Conservation (phyloP, 2,888 invertebrate genomes). For the Portevinia maculata region DNA sequence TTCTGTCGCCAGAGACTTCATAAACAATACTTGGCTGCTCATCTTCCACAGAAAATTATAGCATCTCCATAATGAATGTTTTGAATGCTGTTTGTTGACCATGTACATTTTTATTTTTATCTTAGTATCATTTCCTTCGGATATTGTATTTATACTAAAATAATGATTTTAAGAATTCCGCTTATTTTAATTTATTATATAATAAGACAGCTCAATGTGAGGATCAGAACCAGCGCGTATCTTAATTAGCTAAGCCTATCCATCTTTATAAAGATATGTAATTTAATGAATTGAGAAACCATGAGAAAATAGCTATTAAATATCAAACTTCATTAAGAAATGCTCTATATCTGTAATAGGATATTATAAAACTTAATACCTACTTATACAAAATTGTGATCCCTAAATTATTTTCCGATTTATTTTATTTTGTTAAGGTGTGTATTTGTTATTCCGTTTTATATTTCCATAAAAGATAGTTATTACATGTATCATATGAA, state of each 20-base stretch:
- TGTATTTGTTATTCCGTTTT: conserved; percentile 34
- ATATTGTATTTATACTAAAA: conserved; percentile 59
- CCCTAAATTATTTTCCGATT: conserved; percentile 61
- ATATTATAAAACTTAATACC: neutral
- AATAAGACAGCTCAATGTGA: neutral
- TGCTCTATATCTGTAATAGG: conserved; percentile 1
- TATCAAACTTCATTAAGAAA: neutral
- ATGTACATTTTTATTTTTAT: conserved; percentile 51
- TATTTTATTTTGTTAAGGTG: conserved; percentile 23
- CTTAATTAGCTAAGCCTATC: too few species aligned
- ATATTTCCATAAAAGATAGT: conserved; percentile 43
- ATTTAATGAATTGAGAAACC: neutral
- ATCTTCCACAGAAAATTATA: conserved; percentile 82
- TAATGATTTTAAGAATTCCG: conserved; percentile 17
- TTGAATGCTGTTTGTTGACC: conserved; percentile 32
- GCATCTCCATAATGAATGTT: conserved; percentile 46
- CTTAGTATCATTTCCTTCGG: conserved; percentile 27
- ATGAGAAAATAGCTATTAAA: conserved; percentile 2
- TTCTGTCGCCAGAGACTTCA: conserved; percentile 94
- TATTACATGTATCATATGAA: conserved; percentile 25
- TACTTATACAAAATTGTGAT: conserved; percentile 62
- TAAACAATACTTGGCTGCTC: conserved; percentile 89
- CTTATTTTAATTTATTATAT: neutral
- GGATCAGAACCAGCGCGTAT: neutral
- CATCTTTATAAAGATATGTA: neutral